Percentiles rank a stretch among this genome's conserved stretches.
These are phyloP conservation scores for Nycticryphes semicollaris DNA, from an alignment of 2,113 vertebrate species.

Conservation along the genomic window DNA sequence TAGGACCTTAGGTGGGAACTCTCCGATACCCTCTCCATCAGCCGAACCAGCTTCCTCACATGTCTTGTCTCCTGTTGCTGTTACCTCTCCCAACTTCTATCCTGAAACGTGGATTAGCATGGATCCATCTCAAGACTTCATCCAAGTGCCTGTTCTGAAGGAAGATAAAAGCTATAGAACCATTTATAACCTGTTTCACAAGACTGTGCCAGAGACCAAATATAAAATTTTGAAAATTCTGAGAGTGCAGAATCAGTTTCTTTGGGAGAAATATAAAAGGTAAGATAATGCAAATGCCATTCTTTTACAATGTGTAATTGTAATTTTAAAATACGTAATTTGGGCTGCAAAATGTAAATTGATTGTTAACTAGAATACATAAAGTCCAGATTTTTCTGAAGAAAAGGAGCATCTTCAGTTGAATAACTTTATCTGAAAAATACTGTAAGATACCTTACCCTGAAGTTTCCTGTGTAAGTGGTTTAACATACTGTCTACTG, in stretches of 20 bases:
- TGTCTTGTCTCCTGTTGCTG: slow-evolving; percentile 79
- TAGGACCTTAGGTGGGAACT: slow-evolving; percentile 87
- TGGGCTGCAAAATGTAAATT: neutral
- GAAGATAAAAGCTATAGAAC: slow-evolving; percentile 97
- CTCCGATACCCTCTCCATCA: slow-evolving; percentile 59
- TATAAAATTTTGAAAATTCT: slow-evolving; percentile 94
- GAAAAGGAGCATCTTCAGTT: neutral
- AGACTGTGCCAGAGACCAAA: slow-evolving; percentile 98
- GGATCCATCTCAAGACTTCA: slow-evolving; percentile 92
- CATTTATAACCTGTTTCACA: slow-evolving; percentile 98
- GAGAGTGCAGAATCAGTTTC: slow-evolving; percentile 96
- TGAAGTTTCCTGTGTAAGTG: neutral
- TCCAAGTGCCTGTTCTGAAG: slow-evolving; percentile 94
- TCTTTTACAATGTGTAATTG: neutral
- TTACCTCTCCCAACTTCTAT: slow-evolving; percentile 85
- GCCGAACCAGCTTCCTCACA: slow-evolving; percentile 66
- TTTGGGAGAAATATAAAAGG: slow-evolving; percentile 99
- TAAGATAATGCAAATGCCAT: slow-evolving; percentile 60
- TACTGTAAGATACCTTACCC: neutral
- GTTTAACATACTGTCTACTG: neutral
- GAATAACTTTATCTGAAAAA: neutral
- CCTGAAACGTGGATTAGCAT: slow-evolving; percentile 97
- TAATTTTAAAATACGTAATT: no score
- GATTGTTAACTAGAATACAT: neutral
- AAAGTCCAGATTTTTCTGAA: neutral